Base-by-base conservation (phyloP, 2,888 invertebrate genomes). In the Nematopogon swammerdamellus region DNA sequence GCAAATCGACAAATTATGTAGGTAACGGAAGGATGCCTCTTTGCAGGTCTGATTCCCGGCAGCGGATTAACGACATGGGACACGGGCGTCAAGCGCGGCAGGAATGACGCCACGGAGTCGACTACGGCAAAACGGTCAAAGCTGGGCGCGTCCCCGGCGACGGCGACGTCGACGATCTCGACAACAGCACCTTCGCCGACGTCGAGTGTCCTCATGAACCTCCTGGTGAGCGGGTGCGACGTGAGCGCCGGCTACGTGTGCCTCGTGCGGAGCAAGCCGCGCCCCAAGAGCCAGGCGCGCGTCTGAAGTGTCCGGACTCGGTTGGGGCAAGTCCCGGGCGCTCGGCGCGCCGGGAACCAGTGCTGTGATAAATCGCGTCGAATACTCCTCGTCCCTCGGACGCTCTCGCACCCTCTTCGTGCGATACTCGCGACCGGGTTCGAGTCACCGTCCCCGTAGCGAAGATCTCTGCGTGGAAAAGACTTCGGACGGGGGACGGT, bases 211-310 rank as follows among this genome's bases (percentile, higher is more conserved):
- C 86, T 96, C 64, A 92, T 94, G 88, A 96, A 96, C 82, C 87
- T 96, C 60, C 84, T 96, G 81, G 91, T 96, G 80, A 94, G 92
- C 83, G 96, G 96, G 62, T 95, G 94, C 75, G 96, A 96, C 75
- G 89, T 92, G 69, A 91, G 91, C 80, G 91, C 94, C 59, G 96
- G 95, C 58, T 96, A 96, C 72, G 87, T 89, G 66, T 92, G 92
- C 74, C 83, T 91, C 74, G 87, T 89, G 69, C 88, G 87, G 62
- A 81, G 84, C 70, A 77, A 84, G 65, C 84, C 83, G 47, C 80
- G 76, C 55, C 69, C 68, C 48, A 76, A 79, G 45, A 46, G 50
- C 17, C 36, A 47, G 63, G 68, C 71, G 53, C 76, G 74, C 64
- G 77, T 72, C 61, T 77, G 70, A 75, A n/a, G 6, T 18, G 44